Base-by-base conservation (phyloP, 2,113 vertebrate species). In the Burhinus bistriatus region DNA sequence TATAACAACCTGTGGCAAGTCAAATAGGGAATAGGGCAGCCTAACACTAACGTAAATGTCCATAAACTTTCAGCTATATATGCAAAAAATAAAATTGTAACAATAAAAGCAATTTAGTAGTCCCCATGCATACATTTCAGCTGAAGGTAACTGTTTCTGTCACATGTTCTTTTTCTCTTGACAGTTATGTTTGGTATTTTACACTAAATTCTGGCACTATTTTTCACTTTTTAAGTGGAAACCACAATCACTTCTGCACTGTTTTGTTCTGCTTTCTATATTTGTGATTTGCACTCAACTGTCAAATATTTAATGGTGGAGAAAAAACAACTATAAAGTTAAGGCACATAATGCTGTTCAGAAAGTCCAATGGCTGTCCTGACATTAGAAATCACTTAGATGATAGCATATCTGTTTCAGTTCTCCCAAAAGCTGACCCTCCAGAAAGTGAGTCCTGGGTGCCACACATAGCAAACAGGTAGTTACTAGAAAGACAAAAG, bases 11-110 rank as follows among this genome's bases (percentile, higher is more conserved):
- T 78, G 52, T 79, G 69, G 73, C 61, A 80, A 95, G 80, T 81
- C 89, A 83, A 66, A 83, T 54, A 8, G 14, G 76, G 84, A 96
- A 87, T 30, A 65, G 38, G 51, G 90, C 79, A 87, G 77, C 42
- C 69, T 84, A 83, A 69, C 3, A 1, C 80, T 91, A 32, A 91
- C 89, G 38, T 87, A 89, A 97, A 94, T 47, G 83, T 78, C 64
- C 73, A 95, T 95, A 97, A 96, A 95, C 83, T 88, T 93, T 70
- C 79, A 95, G 95, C 44, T 66, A 71, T 91, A 88, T 66, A 95
- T 88, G 90, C 94, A 93, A 94, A 98, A 96, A 90, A 84, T 89
- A 90, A 92, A 94, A 49, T 21, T 42, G 49, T 47, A 81, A 47
- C 86, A 88, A 87, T 94, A 96, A 95, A 96, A 94, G 91, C 26